Evolutionary conservation across 2,888 invertebrate genomes (phyloP), one percentile per base, ranked within the genome.

Genomic region (Ennomos fuscantarius): DNA sequence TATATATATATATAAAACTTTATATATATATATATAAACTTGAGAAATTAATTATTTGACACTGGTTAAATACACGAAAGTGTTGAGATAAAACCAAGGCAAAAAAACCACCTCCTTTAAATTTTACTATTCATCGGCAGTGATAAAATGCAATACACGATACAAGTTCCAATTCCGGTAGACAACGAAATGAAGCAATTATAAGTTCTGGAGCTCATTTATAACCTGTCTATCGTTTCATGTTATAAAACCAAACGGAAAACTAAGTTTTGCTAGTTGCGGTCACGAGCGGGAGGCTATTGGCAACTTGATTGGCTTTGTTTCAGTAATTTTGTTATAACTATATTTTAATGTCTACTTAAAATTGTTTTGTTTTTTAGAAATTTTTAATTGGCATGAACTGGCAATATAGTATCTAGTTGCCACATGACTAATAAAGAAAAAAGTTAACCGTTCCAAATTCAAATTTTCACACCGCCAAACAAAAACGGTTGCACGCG

Each of bases 111-210:
- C 24, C 24, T 24, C 24, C 67, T 74, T 73, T 70, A 69, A 24
- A 69, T 62, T 67, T 67, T 62, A 65, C 60, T 62, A 43, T 67
- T 57, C 34, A 34, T n/a, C 35, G 11, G 13, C 46, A 41, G 36
- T 41, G 57, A 8, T 41, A 11, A 24, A 59, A 47, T 62, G 69
- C 64, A 73, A 72, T 70, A 70, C 68, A 3, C 2, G 6, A 71
- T 68, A 72, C 76, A 73, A 75, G 80, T 77, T 78, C 76, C 60
- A 37, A 39, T 50, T 59, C 42, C 44, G 31, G 45, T 36, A 49
- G 78, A 81, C 81, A 82, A 82, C 83, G 83, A 85, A 90, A 91
- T 89, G 85, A 89, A 89, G 89, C 90, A 90, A 90, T 91, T 91
- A 90, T 88, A 91, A 90, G 89, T 91, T 90, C 78, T 47, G 81